These are phyloP conservation scores for Pyrrhopygopsis socrates DNA, from an alignment of 2,888 invertebrate species.

Conservation along the genomic window DNA sequence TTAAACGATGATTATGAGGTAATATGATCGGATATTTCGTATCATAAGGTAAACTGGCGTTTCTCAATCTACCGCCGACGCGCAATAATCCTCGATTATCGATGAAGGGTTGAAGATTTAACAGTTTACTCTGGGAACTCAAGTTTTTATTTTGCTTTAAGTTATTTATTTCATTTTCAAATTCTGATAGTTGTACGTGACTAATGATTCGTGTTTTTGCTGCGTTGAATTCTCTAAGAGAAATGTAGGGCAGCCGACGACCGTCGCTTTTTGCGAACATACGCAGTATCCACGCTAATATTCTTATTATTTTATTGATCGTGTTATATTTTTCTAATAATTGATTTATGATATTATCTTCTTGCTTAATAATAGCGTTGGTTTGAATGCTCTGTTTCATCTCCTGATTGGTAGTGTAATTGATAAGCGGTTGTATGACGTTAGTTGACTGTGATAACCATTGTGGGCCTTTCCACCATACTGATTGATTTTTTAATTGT, in stretches of 20 bases:
- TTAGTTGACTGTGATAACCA: too few relatives aligned
- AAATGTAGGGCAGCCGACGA: constrained; percentile 54
- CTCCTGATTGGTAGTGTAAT: too few relatives aligned
- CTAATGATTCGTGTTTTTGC: not conserved
- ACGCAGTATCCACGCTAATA: not conserved
- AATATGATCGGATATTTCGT: not conserved
- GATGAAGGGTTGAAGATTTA: not conserved
- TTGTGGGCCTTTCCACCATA: not conserved
- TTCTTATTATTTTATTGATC: not conserved
- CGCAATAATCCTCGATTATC: not conserved
- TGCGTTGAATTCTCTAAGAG: not conserved
- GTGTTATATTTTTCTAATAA: too few relatives aligned
- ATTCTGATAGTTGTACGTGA: not conserved
- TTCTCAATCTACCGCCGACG: not conserved
- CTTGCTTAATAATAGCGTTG: not conserved
- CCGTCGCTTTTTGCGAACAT: not conserved
- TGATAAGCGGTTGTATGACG: too few relatives aligned
- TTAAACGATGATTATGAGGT: constrained; percentile 30
- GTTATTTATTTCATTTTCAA: not conserved
- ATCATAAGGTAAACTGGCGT: not conserved
- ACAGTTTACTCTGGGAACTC: not conserved
- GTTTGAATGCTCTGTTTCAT: too few relatives aligned
- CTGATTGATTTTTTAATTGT: not conserved
- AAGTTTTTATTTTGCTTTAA: not conserved
- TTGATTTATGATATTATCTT: not conserved